These are phyloP conservation scores for Apistogramma diplotaenia DNA, from an alignment of 2,113 vertebrate species.

Conservation along the genomic window DNA sequence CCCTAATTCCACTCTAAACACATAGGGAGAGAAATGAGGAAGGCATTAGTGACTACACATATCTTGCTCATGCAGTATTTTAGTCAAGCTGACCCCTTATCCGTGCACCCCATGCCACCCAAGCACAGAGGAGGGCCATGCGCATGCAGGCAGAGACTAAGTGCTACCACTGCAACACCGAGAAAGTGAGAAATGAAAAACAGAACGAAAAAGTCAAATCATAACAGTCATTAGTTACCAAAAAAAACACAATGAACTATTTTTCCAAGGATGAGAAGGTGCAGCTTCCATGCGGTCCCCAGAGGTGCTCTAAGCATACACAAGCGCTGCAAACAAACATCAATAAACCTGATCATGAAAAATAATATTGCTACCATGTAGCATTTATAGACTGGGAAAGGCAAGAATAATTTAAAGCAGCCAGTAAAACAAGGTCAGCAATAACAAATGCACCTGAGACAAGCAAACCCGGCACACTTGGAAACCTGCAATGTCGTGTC, in stretches of 20 bases:
- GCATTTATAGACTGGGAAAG: background rate
- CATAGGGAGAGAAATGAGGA: background rate
- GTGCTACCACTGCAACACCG: background rate
- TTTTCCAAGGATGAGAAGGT: background rate
- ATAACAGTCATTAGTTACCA: background rate
- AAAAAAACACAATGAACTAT: background rate
- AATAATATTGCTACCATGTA: background rate
- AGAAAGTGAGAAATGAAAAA: background rate
- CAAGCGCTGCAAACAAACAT: background rate
- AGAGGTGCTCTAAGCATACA: background rate
- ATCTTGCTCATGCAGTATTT: slow-evolving; percentile 3
- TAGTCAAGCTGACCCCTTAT: background rate
- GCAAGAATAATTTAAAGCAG: background rate
- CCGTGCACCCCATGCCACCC: background rate
- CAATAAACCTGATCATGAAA: background rate
- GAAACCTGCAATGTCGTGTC: background rate
- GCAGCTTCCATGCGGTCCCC: background rate
- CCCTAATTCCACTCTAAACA: slow-evolving; percentile 40
- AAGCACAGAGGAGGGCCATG: background rate
- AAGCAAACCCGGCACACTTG: background rate
- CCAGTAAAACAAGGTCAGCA: background rate
- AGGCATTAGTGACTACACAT: slow-evolving; percentile 15
- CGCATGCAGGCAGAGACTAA: background rate
- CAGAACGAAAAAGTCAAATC: background rate
- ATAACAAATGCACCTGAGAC: background rate